A percentile compares a stretch with the other conserved stretches of the same genome.
These are phyloP conservation scores for Gasteruption jaculator DNA, from an alignment of 2,888 invertebrate species.

Conservation along the genomic window DNA sequence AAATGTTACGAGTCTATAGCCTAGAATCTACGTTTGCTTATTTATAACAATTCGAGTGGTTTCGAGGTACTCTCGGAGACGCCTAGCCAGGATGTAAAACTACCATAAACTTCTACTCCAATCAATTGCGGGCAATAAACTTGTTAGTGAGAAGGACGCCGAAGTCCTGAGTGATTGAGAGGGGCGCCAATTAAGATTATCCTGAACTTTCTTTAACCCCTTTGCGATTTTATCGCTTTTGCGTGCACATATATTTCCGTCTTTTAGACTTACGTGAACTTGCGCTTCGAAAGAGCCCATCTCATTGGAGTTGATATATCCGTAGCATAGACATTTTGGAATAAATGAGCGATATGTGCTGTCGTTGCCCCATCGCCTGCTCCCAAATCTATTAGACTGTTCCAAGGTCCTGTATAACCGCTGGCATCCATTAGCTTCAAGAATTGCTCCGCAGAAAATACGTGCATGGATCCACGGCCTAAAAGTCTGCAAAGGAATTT, in stretches of 20 bases:
- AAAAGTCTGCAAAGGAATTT: constrained; percentile 65
- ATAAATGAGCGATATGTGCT: constrained; percentile 70
- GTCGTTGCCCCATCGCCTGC: constrained; percentile 97
- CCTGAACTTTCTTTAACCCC: not conserved
- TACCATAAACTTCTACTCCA: constrained; percentile 37
- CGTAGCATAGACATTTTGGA: constrained; percentile 75
- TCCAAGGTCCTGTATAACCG: constrained; percentile 47
- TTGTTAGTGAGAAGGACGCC: constrained; percentile 23
- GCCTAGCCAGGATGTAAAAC: constrained; percentile 29
- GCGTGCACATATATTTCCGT: constrained; percentile 1
- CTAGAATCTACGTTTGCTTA: constrained; percentile 21
- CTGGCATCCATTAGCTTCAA: constrained; percentile 57
- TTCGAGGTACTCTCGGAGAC: constrained; percentile 10
- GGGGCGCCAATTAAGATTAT: constrained; percentile 12
- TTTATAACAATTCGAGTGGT: constrained; percentile 31
- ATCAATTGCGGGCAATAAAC: constrained; percentile 34
- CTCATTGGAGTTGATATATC: constrained; percentile 91
- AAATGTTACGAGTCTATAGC: constrained; percentile 25
- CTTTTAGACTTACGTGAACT: constrained; percentile 67
- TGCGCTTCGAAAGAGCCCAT: constrained; percentile 68
- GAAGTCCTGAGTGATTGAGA: constrained; percentile 15
- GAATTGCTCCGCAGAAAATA: constrained; percentile 82
- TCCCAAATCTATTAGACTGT: constrained; percentile 77
- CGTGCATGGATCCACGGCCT: constrained; percentile 95
- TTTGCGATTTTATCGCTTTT: constrained; percentile 9